These are phyloP conservation scores for Rhyacophila evoluta DNA, from an alignment of 2,888 invertebrate species.

Conservation along the genomic window DNA sequence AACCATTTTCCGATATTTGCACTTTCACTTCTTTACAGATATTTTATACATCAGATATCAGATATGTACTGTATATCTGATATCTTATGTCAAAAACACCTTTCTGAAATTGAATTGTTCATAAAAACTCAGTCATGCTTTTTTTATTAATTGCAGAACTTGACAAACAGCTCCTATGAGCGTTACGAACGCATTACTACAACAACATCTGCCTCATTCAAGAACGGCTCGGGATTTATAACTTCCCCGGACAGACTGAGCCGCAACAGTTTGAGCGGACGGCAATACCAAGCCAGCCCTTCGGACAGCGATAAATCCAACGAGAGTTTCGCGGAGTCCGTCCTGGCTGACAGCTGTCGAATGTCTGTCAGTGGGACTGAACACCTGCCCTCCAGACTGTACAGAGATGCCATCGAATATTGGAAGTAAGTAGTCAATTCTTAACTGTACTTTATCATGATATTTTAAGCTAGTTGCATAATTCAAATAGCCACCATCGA, in stretches of 20 bases:
- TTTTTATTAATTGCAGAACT: constrained; percentile 62
- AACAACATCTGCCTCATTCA: constrained; percentile 59
- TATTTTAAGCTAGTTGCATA: no score
- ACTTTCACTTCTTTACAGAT: no score
- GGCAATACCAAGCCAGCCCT: constrained; percentile 59
- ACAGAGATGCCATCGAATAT: constrained; percentile 83
- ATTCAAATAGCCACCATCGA: no score
- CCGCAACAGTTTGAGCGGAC: constrained; percentile 58
- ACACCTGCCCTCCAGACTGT: constrained; percentile 78
- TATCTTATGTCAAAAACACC: no score
- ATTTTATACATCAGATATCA: no score
- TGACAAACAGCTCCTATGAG: constrained; percentile 67
- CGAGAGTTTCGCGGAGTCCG: constrained; percentile 70
- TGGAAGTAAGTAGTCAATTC: constrained; percentile 78
- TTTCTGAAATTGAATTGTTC: no score
- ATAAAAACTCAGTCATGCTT: no score
- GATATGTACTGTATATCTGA: no score
- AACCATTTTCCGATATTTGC: no score
- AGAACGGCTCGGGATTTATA: constrained; percentile 53
- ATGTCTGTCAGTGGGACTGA: constrained; percentile 64
- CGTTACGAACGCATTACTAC: constrained; percentile 62
- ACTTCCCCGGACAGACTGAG: constrained; percentile 42
- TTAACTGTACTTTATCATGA: no score
- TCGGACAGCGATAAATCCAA: constrained; percentile 66
- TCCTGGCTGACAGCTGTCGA: constrained; percentile 66